These are phyloP conservation scores for Synergus gifuensis DNA, from an alignment of 2,888 invertebrate species.

Conservation along the genomic window DNA sequence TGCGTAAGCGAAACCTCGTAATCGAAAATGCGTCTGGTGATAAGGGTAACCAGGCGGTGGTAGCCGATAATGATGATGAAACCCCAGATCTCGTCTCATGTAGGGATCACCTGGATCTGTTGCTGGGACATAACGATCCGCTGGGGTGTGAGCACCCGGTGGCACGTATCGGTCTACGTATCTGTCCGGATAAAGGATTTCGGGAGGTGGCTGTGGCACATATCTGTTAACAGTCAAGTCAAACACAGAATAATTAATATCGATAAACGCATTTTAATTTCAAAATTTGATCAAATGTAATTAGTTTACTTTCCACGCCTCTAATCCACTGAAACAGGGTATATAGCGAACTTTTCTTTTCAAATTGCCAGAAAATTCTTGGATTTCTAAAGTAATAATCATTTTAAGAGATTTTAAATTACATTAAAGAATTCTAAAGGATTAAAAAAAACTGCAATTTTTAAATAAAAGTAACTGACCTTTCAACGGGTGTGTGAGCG, in stretches of 20 bases:
- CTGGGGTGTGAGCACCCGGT: constrained; percentile 85
- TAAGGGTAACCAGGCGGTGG: constrained; percentile 78
- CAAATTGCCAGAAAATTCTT: no score
- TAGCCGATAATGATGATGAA: constrained; percentile 81
- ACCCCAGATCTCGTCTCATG: constrained; percentile 81
- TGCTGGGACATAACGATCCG: constrained; percentile 84
- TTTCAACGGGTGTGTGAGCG: constrained; percentile 86
- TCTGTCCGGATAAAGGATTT: constrained; percentile 74
- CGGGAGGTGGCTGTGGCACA: constrained; percentile 80
- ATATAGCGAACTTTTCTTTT: no score
- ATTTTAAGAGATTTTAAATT: no score
- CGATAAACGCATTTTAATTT: background rate
- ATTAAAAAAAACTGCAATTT: no score
- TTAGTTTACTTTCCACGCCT: no score
- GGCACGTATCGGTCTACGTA: constrained; percentile 82
- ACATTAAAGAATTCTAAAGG: no score
- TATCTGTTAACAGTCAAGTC: constrained; percentile 72
- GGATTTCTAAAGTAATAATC: no score
- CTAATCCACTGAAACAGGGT: no score
- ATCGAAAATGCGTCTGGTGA: constrained; percentile 74
- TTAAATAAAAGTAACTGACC: constrained; percentile 64
- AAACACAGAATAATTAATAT: background rate
- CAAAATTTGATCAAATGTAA: background rate
- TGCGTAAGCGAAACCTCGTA: constrained; percentile 74
- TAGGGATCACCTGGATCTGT: constrained; percentile 80